Percentiles rank a stretch among this genome's conserved stretches.
Conservation (phyloP, 2,797 vertebrate genomes). For the Leuciscus waleckii region DNA sequence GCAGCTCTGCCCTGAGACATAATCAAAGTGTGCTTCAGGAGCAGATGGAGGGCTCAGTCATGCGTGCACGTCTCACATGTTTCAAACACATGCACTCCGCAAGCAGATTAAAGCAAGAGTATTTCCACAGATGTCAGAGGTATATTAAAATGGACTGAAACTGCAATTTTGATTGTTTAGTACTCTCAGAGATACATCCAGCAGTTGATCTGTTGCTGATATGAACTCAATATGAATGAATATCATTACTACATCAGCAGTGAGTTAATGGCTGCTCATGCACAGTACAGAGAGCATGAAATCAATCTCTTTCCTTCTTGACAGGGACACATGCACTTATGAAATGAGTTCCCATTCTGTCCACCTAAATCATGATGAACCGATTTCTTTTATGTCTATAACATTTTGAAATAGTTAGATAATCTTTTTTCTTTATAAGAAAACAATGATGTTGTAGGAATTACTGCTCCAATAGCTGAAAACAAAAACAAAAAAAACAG, state of each 20-base stretch:
- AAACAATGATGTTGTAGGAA: not conserved
- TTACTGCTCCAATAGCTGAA: not conserved
- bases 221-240: not conserved
- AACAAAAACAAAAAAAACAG: not conserved
- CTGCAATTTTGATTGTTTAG: not conserved
- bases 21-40: conserved; percentile 48
- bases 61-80: conserved; percentile 65
- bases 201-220: not conserved
- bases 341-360: not conserved
- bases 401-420: not conserved
- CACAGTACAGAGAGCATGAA: conserved; percentile 24
- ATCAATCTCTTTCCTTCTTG: not conserved
- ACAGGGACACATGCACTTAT: not conserved
- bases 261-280: not conserved
- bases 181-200: not conserved
- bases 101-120: not conserved
- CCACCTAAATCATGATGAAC: not conserved
- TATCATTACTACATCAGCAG: not conserved
- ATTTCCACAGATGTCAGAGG: not conserved
- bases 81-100: conserved; percentile 53
- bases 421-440: not conserved
- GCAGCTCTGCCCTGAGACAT: conserved; percentile 35
- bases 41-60: conserved; percentile 74
- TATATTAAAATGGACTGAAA: not conserved
- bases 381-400: not conserved